Conservation (phyloP, 2,888 invertebrate genomes). For the Drosophila greeni region DNA sequence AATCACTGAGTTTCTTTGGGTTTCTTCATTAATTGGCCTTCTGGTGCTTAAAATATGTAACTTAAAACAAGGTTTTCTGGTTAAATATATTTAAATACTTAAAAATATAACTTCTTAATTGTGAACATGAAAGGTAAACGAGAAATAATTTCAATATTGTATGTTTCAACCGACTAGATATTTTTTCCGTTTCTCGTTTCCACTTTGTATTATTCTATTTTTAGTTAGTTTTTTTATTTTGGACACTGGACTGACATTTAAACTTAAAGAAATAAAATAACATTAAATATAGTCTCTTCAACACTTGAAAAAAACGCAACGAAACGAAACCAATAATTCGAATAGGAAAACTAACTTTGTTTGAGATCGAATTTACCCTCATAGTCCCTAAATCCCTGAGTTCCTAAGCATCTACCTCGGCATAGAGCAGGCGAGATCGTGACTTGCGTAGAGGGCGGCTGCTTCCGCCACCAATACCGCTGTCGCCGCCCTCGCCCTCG, state of each 20-base stretch:
- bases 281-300: conserved; percentile 19
- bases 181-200: conserved; percentile 8
- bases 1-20: conserved; percentile 5
- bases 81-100: conserved; percentile 9
- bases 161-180: conserved; percentile 63
- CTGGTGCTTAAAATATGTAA: not conserved
- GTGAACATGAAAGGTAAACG: conserved; percentile 26
- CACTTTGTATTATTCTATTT: not conserved
- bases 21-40: not conserved
- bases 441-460: conserved; percentile 73
- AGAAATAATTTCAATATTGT: conserved; percentile 31
- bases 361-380: not conserved
- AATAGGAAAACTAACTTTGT: conserved; percentile 4
- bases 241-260: conserved; percentile 24
- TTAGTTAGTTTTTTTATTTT: conserved; percentile 2
- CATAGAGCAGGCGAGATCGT: conserved; percentile 76
- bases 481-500: conserved; percentile 77
- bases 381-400: not conserved
- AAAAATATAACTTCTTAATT: conserved; percentile 8
- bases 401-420: conserved; percentile 38
- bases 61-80: conserved; percentile 2
- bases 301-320: conserved; percentile 53
- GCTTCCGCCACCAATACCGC: conserved; percentile 64
- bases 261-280: conserved; percentile 13
- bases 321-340: conserved; percentile 54